A percentile compares a stretch with the other conserved stretches of the same genome.
phyloP scores from a whole-genome alignment of 2,113 vertebrate genomes.

The Podarcis raffonei region DNA sequence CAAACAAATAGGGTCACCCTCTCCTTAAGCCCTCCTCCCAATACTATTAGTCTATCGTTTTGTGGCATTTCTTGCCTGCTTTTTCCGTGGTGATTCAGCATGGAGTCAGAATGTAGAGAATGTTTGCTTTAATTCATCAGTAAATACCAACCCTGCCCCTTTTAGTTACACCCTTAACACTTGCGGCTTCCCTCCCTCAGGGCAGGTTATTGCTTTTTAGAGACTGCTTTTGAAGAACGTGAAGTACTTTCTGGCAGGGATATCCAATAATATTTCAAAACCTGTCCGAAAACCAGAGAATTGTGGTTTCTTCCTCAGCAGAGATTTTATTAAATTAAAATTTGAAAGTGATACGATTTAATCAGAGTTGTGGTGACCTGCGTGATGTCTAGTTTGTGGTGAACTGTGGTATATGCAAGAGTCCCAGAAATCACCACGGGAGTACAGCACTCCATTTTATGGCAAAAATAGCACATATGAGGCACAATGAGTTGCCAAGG shows the following conservation, averaged over 20 bases:
- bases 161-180: conserved; percentile 4
- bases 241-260: conserved; percentile 11
- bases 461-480: not conserved
- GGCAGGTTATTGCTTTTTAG: not conserved
- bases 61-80: conserved; percentile 28
- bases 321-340: not conserved
- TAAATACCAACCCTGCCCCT: conserved; percentile 25
- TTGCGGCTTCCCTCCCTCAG: not conserved
- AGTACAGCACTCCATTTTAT: not conserved
- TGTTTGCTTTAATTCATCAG: conserved; percentile 22
- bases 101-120: conserved; percentile 25
- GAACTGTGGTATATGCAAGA: not conserved
- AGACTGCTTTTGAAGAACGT: not conserved
- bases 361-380: not conserved
- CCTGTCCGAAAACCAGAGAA: not conserved
- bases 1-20: not conserved
- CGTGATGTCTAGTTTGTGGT: not conserved
- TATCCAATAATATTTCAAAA: not conserved
- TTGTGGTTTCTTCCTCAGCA: not conserved
- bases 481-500: not conserved
- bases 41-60: conserved; percentile 5
- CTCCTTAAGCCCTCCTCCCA: not conserved
- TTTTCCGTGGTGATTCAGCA: conserved; percentile 38
- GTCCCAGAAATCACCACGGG: too few species aligned
- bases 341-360: not conserved